Percentiles rank a stretch among this genome's conserved stretches.
Conservation (phyloP, 1,140 invertebrate genomes). For the Bradysia coprophila region DNA sequence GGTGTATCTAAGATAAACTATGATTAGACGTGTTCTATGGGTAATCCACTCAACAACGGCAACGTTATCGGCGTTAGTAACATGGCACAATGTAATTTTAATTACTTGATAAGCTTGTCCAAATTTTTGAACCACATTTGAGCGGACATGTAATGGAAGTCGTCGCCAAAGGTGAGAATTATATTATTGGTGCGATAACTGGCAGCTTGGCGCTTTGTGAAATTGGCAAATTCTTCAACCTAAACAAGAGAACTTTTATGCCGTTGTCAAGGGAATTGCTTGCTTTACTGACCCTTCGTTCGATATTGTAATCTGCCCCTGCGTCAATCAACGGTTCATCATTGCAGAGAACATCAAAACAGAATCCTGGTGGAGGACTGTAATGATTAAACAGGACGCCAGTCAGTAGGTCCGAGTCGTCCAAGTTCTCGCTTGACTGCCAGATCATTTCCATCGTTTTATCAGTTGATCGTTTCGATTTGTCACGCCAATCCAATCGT, state of each 20-base stretch:
- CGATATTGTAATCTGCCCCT: conserved; percentile 44
- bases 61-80: no score
- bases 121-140: no score
- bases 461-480: conserved; percentile 32
- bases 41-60: no score
- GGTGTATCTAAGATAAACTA: no score
- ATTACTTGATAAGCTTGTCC: conserved; percentile 73
- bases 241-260: conserved; percentile 10
- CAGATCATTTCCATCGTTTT: conserved; percentile 74
- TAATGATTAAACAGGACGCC: conserved; percentile 60
- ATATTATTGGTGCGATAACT: conserved; percentile 47
- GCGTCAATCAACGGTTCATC: conserved; percentile 35
- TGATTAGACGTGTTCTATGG: no score
- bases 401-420: conserved; percentile 40
- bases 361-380: conserved; percentile 66
- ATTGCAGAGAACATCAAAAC: conserved; percentile 66
- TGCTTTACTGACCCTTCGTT: conserved; percentile 48
- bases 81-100: no score
- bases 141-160: no score
- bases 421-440: conserved; percentile 44
- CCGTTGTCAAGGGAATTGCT: conserved; percentile 24
- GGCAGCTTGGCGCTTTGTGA: conserved; percentile 25
- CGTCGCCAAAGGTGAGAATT: conserved; percentile 74
- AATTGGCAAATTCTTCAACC: conserved; percentile 31
- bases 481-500: conserved; percentile 78